Conservation (phyloP, 2,113 vertebrate species). For the Melanotaenia duboulayi region DNA sequence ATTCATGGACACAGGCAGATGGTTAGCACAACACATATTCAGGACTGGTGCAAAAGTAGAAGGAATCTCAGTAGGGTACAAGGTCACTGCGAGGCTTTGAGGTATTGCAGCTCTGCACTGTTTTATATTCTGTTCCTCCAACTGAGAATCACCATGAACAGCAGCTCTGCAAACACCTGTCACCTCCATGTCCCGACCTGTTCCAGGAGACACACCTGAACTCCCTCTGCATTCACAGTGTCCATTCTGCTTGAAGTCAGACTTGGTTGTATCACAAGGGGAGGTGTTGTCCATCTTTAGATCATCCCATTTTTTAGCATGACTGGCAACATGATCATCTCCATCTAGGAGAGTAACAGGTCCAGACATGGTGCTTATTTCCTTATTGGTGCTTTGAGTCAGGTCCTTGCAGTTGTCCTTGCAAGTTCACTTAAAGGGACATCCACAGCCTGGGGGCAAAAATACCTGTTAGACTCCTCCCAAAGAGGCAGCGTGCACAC, state of each 20-base stretch:
- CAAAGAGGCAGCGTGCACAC: constrained; percentile 21
- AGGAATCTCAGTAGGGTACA: constrained; percentile 1
- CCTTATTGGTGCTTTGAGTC: constrained; percentile 17
- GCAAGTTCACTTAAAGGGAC: constrained; percentile 32
- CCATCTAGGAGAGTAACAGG: constrained; percentile 29
- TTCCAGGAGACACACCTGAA: constrained; percentile 18
- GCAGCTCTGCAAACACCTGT: constrained; percentile 4
- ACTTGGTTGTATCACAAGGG: background rate
- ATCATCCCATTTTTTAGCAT: constrained; percentile 15
- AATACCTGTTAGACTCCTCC: constrained; percentile 27
- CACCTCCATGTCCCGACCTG: constrained; percentile 10
- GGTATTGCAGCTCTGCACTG: background rate
- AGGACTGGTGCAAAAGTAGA: background rate
- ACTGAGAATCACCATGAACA: background rate
- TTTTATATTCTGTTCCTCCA: constrained; percentile 18
- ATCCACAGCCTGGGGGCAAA: constrained; percentile 29
- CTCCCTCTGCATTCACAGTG: constrained; percentile 8
- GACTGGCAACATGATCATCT: constrained; percentile 1
- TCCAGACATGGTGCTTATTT: constrained; percentile 49
- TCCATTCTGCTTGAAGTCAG: constrained; percentile 32
- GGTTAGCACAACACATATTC: background rate
- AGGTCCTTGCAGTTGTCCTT: constrained; percentile 39
- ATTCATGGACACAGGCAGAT: background rate
- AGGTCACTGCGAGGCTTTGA: background rate
- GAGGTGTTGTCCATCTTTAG: constrained; percentile 21